phyloP scores from a whole-genome alignment of 2,113 vertebrate genomes.

The Loxodonta africana region DNA sequence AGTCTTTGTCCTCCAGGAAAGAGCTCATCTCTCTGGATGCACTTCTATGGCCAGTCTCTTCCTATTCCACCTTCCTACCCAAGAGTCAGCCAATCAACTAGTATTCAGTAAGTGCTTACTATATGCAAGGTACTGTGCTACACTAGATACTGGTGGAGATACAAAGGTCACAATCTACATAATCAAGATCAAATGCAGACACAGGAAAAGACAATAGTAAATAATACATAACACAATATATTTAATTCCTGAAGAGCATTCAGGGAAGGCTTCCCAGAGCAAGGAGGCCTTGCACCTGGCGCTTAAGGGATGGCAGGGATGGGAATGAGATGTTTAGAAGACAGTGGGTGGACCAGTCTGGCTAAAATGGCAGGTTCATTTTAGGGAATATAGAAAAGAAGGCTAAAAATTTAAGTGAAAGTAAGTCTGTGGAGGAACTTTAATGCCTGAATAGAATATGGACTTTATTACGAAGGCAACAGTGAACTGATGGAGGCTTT shows the following conservation, averaged over 20 bases:
- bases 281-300: background rate
- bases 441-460: constrained; percentile 15
- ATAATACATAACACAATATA: background rate
- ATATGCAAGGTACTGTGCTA: background rate
- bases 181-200: constrained; percentile 3
- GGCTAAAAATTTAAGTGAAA: background rate
- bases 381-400: background rate
- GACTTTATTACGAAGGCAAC: background rate
- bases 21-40: constrained; percentile 4
- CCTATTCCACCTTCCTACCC: background rate
- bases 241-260: constrained; percentile 22
- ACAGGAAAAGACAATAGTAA: background rate
- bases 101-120: background rate
- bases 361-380: background rate
- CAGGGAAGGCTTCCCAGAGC: constrained; percentile 1
- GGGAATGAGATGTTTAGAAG: background rate
- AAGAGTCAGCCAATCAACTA: background rate
- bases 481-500: background rate
- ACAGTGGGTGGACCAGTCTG: background rate
- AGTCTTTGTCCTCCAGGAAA: constrained; percentile 26
- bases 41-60: background rate
- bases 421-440: background rate
- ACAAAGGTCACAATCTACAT: background rate
- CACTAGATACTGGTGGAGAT: background rate
- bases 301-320: background rate